Evolutionary conservation across 2,113 vertebrate species (phyloP), one percentile per base, ranked within the genome.

Genomic region (Calidris pugnax): DNA sequence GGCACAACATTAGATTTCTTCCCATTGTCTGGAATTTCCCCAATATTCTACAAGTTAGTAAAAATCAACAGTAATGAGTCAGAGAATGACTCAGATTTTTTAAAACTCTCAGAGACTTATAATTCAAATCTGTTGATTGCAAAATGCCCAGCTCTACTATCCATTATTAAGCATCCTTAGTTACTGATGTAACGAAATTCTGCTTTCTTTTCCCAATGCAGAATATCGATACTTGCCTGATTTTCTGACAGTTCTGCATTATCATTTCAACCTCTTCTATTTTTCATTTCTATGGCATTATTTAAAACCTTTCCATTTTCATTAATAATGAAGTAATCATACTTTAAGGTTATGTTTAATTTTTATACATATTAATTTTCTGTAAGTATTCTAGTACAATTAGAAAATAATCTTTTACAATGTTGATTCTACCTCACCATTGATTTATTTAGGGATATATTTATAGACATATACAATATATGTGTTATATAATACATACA

Each of bases 1-100:
- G 91, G 91, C 84, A 86, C 73, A 97, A 93, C 77, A 96, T 94
- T 91, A 91, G 84, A 95, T 96, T 95, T 89, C 81, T 89, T 85
- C 37, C 77, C 13, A 1, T 81, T 3, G 2, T 53, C 84, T 93
- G 91, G 84, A 96, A 89, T 53, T 82, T 89, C 83, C 91, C 68
- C 41, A 43, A 13, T 68, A 53, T 41, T 71, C 27, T 24, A 47
- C 4, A 5, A 67, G 30, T 73, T 90, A 84, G 51, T 57, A 85
- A 77, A 92, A 90, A 47, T 6, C 76, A 89, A 51, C 80, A 62
- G 24, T 32, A 86, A 28, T 71, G 76, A 92, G n/a, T 92, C 60
- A 87, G 47, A 83, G 48, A 91, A 82, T 91, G 43, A 85, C 60
- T 91, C 66, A 75, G 20, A 63, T 60, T 77, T 92, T 62, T 45